Evolutionary conservation across 2,797 vertebrate genomes (phyloP).

Genomic region (Sebastes goodei): DNA sequence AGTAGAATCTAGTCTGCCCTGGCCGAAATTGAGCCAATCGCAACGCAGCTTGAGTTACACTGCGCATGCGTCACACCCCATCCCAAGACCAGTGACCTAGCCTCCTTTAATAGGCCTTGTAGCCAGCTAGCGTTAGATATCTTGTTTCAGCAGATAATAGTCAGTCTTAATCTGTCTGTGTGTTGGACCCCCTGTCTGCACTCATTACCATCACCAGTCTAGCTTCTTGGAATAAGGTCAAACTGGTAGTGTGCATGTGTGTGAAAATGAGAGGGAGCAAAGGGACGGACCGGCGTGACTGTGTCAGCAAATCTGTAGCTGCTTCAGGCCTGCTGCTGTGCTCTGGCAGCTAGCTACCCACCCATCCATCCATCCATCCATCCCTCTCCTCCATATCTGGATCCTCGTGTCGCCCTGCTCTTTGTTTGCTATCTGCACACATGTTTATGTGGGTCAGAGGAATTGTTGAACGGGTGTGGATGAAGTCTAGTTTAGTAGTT

Average conservation of each 20-base stretch:
- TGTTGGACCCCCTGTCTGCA: neutral
- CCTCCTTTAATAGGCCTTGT: too few species aligned
- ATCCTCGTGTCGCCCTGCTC: neutral
- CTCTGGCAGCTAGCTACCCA: constrained; percentile 20
- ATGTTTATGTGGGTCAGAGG: neutral
- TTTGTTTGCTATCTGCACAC: neutral
- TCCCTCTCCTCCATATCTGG: neutral
- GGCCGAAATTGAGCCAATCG: too few species aligned
- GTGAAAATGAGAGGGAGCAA: neutral
- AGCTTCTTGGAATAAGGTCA: neutral
- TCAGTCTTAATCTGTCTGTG: neutral
- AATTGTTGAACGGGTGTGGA: neutral
- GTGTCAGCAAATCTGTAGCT: constrained; percentile 65
- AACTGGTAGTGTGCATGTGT: neutral
- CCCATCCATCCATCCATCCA: neutral
- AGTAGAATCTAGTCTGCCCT: too few species aligned
- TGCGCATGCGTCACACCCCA: too few species aligned
- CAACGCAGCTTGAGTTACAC: too few species aligned
- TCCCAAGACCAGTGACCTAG: accelerated
- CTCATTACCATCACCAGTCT: accelerated
- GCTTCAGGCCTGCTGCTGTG: constrained; percentile 46
- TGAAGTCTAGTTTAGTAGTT: neutral
- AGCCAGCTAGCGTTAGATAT: neutral
- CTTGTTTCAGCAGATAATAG: neutral
- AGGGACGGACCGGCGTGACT: constrained; percentile 13